Percentiles rank a stretch among this genome's conserved stretches.
phyloP scores from a whole-genome alignment of 2,888 invertebrate species.

The Melinaea menophilus region DNA sequence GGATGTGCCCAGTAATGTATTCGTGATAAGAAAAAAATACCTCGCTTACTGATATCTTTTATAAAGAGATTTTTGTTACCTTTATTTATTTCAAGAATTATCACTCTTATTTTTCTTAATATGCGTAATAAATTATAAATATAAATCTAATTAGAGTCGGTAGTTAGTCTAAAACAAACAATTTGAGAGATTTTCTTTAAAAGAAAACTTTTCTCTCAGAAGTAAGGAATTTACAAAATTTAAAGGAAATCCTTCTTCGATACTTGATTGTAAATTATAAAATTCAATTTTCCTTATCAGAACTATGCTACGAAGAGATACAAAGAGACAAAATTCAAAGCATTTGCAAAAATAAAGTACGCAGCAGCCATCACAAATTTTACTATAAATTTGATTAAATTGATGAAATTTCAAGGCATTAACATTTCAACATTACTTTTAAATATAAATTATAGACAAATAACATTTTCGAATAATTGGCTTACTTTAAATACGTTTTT shows the following conservation, averaged over 20 bases:
- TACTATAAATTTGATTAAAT: not conserved
- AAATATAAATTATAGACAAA: too few species aligned
- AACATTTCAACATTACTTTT: not conserved
- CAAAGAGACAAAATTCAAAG: slow-evolving; percentile 9
- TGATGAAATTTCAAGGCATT: not conserved
- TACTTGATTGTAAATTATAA: slow-evolving; percentile 9
- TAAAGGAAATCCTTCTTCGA: not conserved
- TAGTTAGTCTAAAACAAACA: not conserved
- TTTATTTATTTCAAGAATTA: too few species aligned
- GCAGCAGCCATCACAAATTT: not conserved
- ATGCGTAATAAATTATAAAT: too few species aligned
- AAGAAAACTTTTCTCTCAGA: not conserved
- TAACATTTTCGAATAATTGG: too few species aligned
- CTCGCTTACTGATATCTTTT: too few species aligned
- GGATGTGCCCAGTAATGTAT: too few species aligned
- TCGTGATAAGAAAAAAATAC: too few species aligned
- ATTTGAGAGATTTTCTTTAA: not conserved
- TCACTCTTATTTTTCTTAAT: too few species aligned
- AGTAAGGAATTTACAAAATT: not conserved
- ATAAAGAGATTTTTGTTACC: too few species aligned
- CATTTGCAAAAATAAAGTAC: not conserved
- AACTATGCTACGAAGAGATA: not conserved
- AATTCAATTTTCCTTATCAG: slow-evolving; percentile 7
- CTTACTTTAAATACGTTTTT: too few species aligned
- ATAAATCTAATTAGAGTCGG: too few species aligned